phyloP scores from a whole-genome alignment of 2,797 vertebrate genomes.

The Cynodonichthys magdalenae region DNA sequence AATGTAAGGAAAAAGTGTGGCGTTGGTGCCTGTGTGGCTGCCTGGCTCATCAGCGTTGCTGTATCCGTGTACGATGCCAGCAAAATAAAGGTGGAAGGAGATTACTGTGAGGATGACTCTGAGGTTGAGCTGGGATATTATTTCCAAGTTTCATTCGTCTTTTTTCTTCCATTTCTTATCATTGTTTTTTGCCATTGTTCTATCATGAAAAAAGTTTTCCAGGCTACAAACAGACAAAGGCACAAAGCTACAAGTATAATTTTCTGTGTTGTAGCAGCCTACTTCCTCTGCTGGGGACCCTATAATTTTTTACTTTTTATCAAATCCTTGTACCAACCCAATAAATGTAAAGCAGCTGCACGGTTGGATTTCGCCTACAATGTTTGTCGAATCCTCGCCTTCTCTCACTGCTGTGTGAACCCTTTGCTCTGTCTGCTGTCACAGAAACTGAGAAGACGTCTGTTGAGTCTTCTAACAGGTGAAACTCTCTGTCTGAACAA shows the following conservation, averaged over 20 bases:
- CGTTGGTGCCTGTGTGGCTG: conserved; percentile 34
- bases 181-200: conserved; percentile 72
- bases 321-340: accelerated
- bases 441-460: conserved; percentile 53
- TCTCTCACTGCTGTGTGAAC: conserved; percentile 80
- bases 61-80: conserved; percentile 54
- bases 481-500: neutral
- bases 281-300: conserved; percentile 79
- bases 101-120: conserved; percentile 8
- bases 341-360: neutral
- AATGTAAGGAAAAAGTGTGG: conserved; percentile 29
- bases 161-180: conserved; percentile 69
- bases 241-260: conserved; percentile 62
- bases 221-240: conserved; percentile 45
- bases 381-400: conserved; percentile 66
- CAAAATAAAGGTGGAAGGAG: neutral
- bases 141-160: conserved; percentile 70
- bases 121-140: conserved; percentile 29
- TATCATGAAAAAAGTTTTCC: conserved; percentile 67
- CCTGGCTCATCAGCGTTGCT: conserved; percentile 69
- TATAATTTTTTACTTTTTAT: conserved; percentile 64
- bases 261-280: conserved; percentile 65
- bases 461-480: conserved; percentile 43
- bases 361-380: neutral
- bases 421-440: conserved; percentile 72